Evolutionary conservation across 2,113 vertebrate species (phyloP).

Genomic region (Piprites chloris): DNA sequence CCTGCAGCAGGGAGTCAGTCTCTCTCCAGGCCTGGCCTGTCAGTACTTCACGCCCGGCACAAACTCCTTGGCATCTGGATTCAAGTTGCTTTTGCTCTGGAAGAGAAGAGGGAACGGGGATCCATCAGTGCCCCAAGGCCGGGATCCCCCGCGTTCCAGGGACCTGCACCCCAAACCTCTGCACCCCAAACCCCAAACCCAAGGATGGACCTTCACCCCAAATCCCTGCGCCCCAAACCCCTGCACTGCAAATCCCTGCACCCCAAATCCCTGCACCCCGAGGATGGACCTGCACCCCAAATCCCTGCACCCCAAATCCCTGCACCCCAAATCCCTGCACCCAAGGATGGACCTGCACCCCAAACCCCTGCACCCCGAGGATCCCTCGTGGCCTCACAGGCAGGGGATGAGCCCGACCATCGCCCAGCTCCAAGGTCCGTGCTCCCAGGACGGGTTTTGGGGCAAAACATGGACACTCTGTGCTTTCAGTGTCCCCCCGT

Average conservation of each 20-base stretch:
- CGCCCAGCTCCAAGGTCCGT: rapidly evolving
- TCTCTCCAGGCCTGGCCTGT: conserved; percentile 54
- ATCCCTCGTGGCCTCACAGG: not conserved
- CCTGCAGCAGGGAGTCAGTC: conserved; percentile 62
- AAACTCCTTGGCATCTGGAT: conserved; percentile 98
- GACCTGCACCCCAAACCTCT: not conserved
- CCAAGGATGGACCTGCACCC: too few species aligned
- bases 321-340: too few species aligned
- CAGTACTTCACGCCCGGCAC: conserved; percentile 97
- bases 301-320: too few species aligned
- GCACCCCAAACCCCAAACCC: too few species aligned
- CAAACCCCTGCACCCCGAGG: not conserved
- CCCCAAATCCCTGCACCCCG: too few species aligned
- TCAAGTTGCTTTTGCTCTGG: conserved; percentile 97
- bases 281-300: too few species aligned
- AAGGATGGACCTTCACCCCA: too few species aligned
- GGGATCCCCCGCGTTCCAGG: not conserved
- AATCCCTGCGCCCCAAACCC: too few species aligned
- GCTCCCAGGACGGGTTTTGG: not conserved
- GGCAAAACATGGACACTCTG: rapidly evolving
- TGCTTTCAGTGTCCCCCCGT: not conserved
- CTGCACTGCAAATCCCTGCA: too few species aligned
- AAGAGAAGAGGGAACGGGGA: not conserved
- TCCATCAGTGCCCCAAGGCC: not conserved
- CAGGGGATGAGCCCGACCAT: not conserved